These are phyloP conservation scores for Musca vetustissima DNA, from an alignment of 1,140 invertebrate species.

Conservation along the genomic window DNA sequence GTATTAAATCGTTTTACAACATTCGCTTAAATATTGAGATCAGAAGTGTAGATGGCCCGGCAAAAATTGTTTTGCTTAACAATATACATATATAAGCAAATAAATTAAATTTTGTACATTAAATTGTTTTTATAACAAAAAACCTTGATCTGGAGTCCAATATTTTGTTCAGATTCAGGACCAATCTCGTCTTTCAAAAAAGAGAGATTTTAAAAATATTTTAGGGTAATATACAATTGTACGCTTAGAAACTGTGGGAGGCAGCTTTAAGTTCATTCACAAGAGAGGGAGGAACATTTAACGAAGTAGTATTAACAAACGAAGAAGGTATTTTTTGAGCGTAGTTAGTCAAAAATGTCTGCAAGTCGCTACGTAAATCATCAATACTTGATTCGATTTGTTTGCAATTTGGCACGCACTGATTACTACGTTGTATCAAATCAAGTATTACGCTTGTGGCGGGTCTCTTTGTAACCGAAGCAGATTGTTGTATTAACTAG, in stretches of 20 bases:
- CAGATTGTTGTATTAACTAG: conserved; percentile 50
- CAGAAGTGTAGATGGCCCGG: too few relatives aligned
- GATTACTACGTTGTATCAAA: conserved; percentile 47
- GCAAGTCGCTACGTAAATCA: conserved; percentile 25
- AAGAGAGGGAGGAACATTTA: conserved; percentile 33
- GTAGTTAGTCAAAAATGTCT: neutral
- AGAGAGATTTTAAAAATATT: too few relatives aligned
- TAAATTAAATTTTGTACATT: too few relatives aligned
- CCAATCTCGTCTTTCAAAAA: too few relatives aligned
- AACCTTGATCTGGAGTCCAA: too few relatives aligned
- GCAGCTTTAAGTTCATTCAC: conserved; percentile 48
- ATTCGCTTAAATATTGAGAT: too few relatives aligned
- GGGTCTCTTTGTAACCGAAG: conserved; percentile 42
- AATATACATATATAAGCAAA: too few relatives aligned
- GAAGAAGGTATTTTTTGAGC: neutral
- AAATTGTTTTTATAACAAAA: too few relatives aligned
- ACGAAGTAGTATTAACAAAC: neutral
- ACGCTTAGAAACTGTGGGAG: conserved; percentile 28
- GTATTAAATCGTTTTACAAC: too few relatives aligned
- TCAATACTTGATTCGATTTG: conserved; percentile 36
- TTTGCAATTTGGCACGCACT: conserved; percentile 44
- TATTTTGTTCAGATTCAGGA: too few relatives aligned
- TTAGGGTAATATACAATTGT: too few relatives aligned
- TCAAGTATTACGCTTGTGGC: conserved; percentile 44
- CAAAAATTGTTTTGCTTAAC: too few relatives aligned